These are phyloP conservation scores for human DNA, from an alignment of 2,113 vertebrate genomes.

Conservation along the genomic window DNA sequence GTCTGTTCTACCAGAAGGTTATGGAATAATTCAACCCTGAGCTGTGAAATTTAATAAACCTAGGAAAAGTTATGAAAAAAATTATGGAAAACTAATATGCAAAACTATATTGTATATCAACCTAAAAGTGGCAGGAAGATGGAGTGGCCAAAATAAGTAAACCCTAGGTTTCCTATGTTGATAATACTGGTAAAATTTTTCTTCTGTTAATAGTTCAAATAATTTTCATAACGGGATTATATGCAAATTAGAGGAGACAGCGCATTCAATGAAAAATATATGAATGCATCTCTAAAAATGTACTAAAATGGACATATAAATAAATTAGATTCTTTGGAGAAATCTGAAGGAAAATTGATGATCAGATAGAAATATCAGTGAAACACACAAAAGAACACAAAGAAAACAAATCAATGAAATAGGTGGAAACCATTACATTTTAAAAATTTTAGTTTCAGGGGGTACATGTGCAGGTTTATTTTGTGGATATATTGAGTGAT, in stretches of 20 bases:
- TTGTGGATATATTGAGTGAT: too few species aligned
- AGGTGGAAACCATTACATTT: slow-evolving; percentile 84
- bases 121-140: not conserved
- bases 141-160: not conserved
- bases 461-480: too few species aligned
- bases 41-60: slow-evolving; percentile 92
- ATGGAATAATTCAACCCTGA: slow-evolving; percentile 93
- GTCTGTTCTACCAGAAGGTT: slow-evolving; percentile 86
- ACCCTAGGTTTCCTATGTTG: not conserved
- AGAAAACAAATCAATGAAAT: slow-evolving; percentile 87
- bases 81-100: slow-evolving; percentile 88
- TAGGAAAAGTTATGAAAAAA: slow-evolving; percentile 89
- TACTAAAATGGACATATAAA: slow-evolving; percentile 91
- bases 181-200: not conserved
- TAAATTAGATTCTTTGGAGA: slow-evolving; percentile 91
- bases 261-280: not conserved
- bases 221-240: not conserved
- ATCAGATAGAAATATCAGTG: slow-evolving; percentile 92
- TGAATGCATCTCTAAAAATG: slow-evolving; percentile 89
- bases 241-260: not conserved
- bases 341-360: slow-evolving; percentile 91
- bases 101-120: not conserved
- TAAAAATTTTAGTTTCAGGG: too few species aligned
- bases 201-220: not conserved
- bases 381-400: slow-evolving; percentile 87